Conservation (phyloP, 2,113 vertebrate species). For the Menura novaehollandiae region DNA sequence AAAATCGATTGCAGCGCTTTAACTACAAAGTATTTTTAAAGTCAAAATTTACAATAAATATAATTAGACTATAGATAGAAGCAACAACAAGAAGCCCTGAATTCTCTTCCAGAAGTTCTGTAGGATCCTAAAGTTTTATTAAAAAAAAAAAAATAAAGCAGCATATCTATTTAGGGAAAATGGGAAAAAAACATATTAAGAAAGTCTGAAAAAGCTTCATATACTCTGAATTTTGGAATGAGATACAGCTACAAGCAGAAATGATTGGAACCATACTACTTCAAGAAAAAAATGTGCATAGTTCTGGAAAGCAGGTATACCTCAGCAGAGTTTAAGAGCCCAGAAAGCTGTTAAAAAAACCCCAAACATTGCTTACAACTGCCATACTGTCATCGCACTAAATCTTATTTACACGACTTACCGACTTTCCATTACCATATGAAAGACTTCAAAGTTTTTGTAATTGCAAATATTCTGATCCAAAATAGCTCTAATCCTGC, state of each 20-base stretch:
- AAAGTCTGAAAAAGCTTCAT: background rate
- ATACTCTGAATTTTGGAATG: background rate
- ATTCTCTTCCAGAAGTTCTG: background rate
- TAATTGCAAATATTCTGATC: conserved; percentile 25
- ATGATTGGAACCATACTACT: background rate
- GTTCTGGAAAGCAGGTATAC: background rate
- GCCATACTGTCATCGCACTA: background rate
- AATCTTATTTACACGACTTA: conserved; percentile 28
- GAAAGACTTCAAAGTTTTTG: background rate
- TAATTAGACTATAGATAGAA: background rate
- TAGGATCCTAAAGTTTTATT: background rate
- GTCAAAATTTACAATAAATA: background rate
- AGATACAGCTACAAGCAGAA: background rate
- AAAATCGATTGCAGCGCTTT: background rate
- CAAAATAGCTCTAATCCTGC: background rate
- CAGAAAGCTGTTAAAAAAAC: background rate
- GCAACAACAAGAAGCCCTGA: background rate
- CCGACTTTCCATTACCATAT: background rate
- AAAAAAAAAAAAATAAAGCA: background rate
- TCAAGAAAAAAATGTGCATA: background rate
- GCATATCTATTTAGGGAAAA: background rate
- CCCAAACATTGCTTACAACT: background rate
- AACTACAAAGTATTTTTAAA: background rate
- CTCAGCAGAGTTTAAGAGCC: background rate
- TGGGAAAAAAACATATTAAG: background rate